Evolutionary conservation across 2,113 vertebrate species (phyloP).

Genomic region (Psilopsiagon aymara): DNA sequence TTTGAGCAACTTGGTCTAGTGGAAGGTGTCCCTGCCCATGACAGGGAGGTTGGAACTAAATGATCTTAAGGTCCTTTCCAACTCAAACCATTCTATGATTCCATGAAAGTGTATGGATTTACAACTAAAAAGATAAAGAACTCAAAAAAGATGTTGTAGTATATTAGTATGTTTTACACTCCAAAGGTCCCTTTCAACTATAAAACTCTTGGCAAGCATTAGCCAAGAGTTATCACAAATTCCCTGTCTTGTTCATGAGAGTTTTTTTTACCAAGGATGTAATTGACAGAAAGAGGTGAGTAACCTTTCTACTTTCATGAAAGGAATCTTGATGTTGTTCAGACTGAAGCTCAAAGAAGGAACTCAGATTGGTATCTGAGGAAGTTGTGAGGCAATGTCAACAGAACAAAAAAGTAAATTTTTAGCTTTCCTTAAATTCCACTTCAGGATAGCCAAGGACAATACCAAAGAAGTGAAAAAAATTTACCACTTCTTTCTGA

Average conservation of each 20-base stretch:
- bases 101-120: not conserved
- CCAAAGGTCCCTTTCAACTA: not conserved
- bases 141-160: not conserved
- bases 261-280: not conserved
- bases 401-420: not conserved
- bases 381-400: not conserved
- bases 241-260: not conserved
- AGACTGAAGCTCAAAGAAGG: not conserved
- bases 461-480: not conserved
- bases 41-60: not conserved
- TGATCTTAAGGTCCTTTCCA: not conserved
- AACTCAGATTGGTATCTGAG: not conserved
- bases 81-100: not conserved
- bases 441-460: not conserved
- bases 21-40: not conserved
- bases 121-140: not conserved
- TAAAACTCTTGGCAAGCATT: not conserved
- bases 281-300: not conserved
- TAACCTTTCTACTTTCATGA: not conserved
- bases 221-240: not conserved
- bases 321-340: not conserved
- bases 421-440: not conserved
- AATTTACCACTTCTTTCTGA: not conserved
- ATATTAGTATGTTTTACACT: not conserved
- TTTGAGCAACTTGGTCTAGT: not conserved